Conservation (phyloP, 2,888 invertebrate species). For the Penaeus monodon region DNA sequence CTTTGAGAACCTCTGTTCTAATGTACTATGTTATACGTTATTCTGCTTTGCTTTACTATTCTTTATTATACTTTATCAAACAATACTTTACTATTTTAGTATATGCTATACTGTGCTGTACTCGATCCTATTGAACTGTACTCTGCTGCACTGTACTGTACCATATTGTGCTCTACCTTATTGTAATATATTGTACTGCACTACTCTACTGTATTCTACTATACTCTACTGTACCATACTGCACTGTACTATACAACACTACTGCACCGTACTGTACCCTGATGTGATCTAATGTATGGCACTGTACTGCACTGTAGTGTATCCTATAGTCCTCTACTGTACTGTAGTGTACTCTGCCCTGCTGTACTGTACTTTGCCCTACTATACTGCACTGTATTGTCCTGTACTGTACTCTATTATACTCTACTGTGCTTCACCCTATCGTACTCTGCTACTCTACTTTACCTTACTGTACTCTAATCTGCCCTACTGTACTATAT, state of each 20-base stretch:
- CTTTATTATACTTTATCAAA: neutral
- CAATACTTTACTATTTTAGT: too few relatives aligned
- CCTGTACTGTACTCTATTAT: too few relatives aligned
- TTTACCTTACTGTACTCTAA: neutral
- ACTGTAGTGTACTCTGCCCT: too few relatives aligned
- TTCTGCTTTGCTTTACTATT: neutral
- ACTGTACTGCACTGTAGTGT: too few relatives aligned
- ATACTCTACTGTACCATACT: neutral
- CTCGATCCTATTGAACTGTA: neutral
- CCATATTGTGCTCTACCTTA: neutral
- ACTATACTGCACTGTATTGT: too few relatives aligned
- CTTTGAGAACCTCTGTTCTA: too few relatives aligned
- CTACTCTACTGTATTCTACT: too few relatives aligned
- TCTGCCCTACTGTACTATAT: neutral
- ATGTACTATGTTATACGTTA: neutral
- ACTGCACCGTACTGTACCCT: neutral
- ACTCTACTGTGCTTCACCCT: neutral
- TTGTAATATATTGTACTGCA: neutral
- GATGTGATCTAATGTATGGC: too few relatives aligned
- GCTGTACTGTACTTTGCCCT: too few relatives aligned
- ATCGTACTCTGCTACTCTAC: constrained; percentile 1
- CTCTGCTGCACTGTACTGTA: neutral
- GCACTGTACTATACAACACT: too few relatives aligned
- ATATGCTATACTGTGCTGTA: neutral
- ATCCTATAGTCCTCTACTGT: too few relatives aligned